A percentile compares a stretch with the other conserved stretches of the same genome.
These are phyloP conservation scores for Serilophus lunatus DNA, from an alignment of 2,113 vertebrate genomes.

Conservation along the genomic window DNA sequence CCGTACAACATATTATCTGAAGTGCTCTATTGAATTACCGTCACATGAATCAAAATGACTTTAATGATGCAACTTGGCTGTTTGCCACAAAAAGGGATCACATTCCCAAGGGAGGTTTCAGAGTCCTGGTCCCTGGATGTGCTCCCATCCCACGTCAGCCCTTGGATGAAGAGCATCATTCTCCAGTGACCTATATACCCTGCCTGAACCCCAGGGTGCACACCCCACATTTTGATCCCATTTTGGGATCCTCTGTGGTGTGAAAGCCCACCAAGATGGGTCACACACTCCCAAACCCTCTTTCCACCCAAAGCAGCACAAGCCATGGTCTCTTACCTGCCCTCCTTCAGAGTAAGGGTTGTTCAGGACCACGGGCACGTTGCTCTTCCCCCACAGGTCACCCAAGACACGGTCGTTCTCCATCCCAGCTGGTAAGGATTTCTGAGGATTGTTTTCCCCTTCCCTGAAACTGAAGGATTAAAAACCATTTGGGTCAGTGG, in stretches of 20 bases:
- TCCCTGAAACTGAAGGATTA: slow-evolving; percentile 77
- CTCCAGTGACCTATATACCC: not conserved
- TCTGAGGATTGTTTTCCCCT: slow-evolving; percentile 71
- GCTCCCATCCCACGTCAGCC: not conserved
- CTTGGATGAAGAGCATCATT: not conserved
- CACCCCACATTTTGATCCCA: not conserved
- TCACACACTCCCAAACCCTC: fast-evolving
- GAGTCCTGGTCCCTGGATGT: not conserved
- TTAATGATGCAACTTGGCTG: not conserved
- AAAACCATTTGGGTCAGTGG: not conserved
- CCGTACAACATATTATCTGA: not conserved
- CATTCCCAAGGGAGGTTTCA: not conserved
- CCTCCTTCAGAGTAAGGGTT: slow-evolving; percentile 78
- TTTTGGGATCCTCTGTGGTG: not conserved
- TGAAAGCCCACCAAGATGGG: not conserved
- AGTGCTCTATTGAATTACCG: slow-evolving; percentile 25
- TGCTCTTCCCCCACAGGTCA: slow-evolving; percentile 78
- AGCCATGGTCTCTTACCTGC: slow-evolving; percentile 73
- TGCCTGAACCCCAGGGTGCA: fast-evolving
- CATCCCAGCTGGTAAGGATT: slow-evolving; percentile 64
- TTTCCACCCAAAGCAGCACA: not conserved
- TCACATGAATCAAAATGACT: not conserved
- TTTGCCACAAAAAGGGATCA: not conserved
- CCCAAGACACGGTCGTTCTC: slow-evolving; percentile 75
- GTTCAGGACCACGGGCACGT: slow-evolving; percentile 73